Evolutionary conservation across 2,113 vertebrate genomes (phyloP), one percentile per base, ranked within the genome.

Genomic region (Eidolon helvum): DNA sequence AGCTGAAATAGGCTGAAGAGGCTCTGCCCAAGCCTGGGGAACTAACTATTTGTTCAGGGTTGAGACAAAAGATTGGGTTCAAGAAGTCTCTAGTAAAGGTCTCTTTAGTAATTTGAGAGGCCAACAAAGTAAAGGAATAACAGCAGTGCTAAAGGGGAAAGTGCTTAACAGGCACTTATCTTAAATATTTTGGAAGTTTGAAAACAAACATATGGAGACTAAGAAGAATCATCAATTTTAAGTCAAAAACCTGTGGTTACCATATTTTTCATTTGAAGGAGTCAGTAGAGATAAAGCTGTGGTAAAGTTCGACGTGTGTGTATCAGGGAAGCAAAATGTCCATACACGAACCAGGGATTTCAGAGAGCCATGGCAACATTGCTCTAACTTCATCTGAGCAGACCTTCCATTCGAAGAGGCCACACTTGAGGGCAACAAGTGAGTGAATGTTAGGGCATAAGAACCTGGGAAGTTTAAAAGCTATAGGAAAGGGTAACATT

Each of bases 41-140:
- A 66, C 74, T 57, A 95, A 66, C 74, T 57, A 59, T 74, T 40
- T 92, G 69, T 53, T 93, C 66, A 82, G 61, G 43, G 57, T 35
- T 91, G 59, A 92, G 61, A 66, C 48, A 61, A 26, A 87, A 84
- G 53, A 89, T n/a, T 48, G 53, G 66, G 86, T 92, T 97, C 88
- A 97, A 96, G 38, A 35, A 92, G 24, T 40, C 77, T 88, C 21
- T 33, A 61, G 5, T 66, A 88, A 92, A 91, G 85, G 2, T 94
- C 87, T 63, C 4, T 72, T 85, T 21, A 71, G 96, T 82, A 85
- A 50, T 30, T 80, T 65, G 38, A 92, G 53, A 94, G 24, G 28
- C 22, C 85, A 87, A 38, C 26, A 78, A 78, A 78, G 77, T 74
- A 85, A 85, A 91, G 30, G 19, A 90, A n/a, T 68, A 40, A 38